These are phyloP conservation scores for Pseudocheirus occidentalis DNA, from an alignment of 2,797 vertebrate genomes.

Conservation along the genomic window DNA sequence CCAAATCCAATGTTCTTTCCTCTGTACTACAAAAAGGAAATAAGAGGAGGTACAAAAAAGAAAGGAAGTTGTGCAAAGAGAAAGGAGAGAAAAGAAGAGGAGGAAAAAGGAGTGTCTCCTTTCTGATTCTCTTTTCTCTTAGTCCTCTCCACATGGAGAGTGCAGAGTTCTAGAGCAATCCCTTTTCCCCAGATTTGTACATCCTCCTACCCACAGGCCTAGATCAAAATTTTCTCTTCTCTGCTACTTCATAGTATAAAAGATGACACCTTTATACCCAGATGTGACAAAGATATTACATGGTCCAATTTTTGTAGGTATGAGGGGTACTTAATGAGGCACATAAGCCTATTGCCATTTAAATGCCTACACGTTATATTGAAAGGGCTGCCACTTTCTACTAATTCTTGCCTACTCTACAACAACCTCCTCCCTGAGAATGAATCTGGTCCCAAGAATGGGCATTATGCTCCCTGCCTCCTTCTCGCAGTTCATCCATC, in stretches of 20 bases:
- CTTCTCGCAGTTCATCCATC: no score
- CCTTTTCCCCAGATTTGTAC: background rate
- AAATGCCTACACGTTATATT: background rate
- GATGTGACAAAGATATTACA: background rate
- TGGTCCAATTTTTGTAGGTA: background rate
- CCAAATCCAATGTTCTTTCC: background rate
- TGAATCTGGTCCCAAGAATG: no score
- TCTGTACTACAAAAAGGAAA: background rate
- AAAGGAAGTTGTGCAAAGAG: background rate
- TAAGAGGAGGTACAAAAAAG: background rate
- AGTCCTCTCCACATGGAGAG: background rate
- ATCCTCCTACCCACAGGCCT: background rate
- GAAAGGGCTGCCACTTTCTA: background rate
- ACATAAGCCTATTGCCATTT: background rate
- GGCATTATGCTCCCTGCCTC: no score
- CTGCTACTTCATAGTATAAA: background rate
- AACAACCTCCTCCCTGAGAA: background rate
- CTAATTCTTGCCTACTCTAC: background rate
- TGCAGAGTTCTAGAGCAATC: background rate
- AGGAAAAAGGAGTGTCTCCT: background rate
- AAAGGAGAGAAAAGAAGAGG: background rate
- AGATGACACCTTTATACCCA: background rate
- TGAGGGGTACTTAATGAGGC: background rate
- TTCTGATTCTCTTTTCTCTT: background rate
- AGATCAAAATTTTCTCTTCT: background rate